These are phyloP conservation scores for Macquaria ambigua DNA, from an alignment of 2,113 vertebrate species.

Conservation along the genomic window DNA sequence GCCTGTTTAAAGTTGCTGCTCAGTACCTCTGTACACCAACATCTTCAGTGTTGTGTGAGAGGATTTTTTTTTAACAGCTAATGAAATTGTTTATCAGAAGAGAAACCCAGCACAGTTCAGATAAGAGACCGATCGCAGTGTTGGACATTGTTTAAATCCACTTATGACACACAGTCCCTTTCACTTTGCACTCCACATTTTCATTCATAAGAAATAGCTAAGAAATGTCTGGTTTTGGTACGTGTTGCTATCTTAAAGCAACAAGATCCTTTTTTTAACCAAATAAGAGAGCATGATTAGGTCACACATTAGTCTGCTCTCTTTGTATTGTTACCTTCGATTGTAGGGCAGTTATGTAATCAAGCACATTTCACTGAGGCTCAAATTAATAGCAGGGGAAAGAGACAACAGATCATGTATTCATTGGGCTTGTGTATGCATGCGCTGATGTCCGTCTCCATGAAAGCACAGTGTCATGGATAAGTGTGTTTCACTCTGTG, in stretches of 20 bases:
- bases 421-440: not conserved
- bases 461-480: conserved; percentile 13
- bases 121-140: too few species aligned
- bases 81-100: too few species aligned
- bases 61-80: not conserved
- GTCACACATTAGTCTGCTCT: not conserved
- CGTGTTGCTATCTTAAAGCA: not conserved
- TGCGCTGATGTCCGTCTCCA: conserved; percentile 1
- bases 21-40: not conserved
- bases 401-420: conserved; percentile 19
- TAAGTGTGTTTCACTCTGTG: conserved; percentile 26
- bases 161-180: not conserved
- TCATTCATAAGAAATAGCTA: not conserved
- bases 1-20: not conserved
- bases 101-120: not conserved
- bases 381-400: not conserved
- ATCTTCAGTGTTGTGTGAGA: not conserved
- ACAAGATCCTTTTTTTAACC: not conserved
- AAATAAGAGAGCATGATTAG: not conserved
- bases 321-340: not conserved
- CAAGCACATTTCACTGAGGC: conserved; percentile 22
- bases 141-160: not conserved
- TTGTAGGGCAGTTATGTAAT: conserved; percentile 48
- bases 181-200: not conserved
- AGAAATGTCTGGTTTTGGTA: not conserved